Base-by-base conservation (phyloP, 2,888 invertebrate species). In the Cerastis rubricosa region DNA sequence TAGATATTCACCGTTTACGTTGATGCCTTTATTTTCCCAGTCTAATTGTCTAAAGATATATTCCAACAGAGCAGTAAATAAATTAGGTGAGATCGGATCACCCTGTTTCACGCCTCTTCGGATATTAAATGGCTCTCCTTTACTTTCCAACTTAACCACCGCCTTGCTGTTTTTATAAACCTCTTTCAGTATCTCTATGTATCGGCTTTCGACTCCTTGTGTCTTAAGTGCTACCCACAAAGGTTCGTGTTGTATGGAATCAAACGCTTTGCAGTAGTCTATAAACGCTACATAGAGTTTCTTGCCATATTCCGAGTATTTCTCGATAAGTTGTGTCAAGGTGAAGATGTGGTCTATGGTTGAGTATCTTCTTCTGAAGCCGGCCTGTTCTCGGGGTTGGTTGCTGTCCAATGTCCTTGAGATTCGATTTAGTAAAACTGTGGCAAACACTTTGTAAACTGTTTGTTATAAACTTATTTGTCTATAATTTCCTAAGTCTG, bases 311-410 rank as follows among this genome's bases (percentile, higher is more conserved):
- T 63, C 22, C 8, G 61, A 22, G 35, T 63, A 63, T 63, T 63
- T 63, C 22, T 40, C 61, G 22, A 63, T 63, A 63, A 63, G 61
- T 63, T 63, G 61, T 63, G 61, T 63, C 35, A 63, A 40, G 35
- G 61, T 22, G 35, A 63, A 63, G 35, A 63, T 63, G 40, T 63
- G 40, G 22, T 40, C 35, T 63, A 63, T 40, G 11, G 61, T 63
- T 35, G 40, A 63, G 61, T 63, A 63, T 4, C 40, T 22, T 40
- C 61, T 63, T 63, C 61, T 63, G 6, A 63, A 63, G 61, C 61
- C 61, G 35, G 61, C 35, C 35, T 61, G 19, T 9, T 61, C 61
- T 61, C 61, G 29, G 61, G 61, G 19, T 63, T 63, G 61, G 35
- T 63, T 40, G 35, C 22, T 40, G 9, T 61, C 61, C 9, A 35